These are phyloP conservation scores for Clavelina lepadiformis DNA, from an alignment of 23 tunicate genomes.

Conservation along the genomic window DNA sequence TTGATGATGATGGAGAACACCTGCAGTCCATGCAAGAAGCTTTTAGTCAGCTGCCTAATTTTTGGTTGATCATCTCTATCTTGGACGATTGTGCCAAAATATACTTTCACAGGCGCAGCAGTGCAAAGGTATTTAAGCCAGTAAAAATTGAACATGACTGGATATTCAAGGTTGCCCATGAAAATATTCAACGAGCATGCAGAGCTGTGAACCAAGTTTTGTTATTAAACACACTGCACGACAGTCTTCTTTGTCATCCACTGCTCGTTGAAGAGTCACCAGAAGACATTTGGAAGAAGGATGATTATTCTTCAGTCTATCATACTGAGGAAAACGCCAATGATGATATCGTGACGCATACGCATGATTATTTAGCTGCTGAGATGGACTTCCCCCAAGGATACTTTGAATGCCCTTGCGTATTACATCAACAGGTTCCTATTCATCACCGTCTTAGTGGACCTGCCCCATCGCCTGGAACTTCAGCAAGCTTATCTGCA, in stretches of 20 bases:
- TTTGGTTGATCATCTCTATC: conserved; percentile 61
- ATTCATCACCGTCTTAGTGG: conserved; percentile 58
- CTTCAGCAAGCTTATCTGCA: conserved; percentile 22
- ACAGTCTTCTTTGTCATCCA: conserved; percentile 49
- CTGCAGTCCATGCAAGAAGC: conserved; percentile 40
- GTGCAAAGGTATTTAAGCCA: conserved; percentile 25
- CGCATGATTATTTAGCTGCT: conserved; percentile 62
- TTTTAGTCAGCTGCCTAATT: conserved; percentile 56
- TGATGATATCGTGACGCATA: background rate
- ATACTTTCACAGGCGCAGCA: conserved; percentile 65
- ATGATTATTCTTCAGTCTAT: conserved; percentile 16
- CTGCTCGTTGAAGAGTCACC: conserved; percentile 83
- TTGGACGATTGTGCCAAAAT: conserved; percentile 29
- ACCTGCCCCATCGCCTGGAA: conserved; percentile 11
- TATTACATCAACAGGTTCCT: conserved; percentile 28
- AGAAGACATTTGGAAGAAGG: conserved; percentile 76
- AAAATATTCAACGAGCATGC: conserved; percentile 32
- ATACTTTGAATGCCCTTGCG: conserved; percentile 69
- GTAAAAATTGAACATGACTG: conserved; percentile 33
- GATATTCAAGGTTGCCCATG: conserved; percentile 22
- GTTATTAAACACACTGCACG: conserved; percentile 49
- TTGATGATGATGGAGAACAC: conserved; percentile 46
- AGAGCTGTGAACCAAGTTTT: conserved; percentile 68
- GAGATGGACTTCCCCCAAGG: conserved; percentile 65
- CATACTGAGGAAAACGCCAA: conserved; percentile 9